These are phyloP conservation scores for Nyctereutes procyonoides DNA, from an alignment of 2,113 vertebrate species.

Conservation along the genomic window DNA sequence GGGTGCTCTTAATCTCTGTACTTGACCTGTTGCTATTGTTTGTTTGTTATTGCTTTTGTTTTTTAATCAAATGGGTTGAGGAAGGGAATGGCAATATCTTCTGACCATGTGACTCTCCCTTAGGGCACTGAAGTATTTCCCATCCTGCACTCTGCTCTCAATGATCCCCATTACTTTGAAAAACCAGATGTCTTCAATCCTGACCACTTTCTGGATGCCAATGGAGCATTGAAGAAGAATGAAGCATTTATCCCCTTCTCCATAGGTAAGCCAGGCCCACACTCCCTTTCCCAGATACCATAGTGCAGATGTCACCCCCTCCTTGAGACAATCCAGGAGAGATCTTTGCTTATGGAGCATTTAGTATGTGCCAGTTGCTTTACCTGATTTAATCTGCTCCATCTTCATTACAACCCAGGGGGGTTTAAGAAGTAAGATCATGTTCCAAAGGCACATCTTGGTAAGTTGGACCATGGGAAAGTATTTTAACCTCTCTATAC, in stretches of 20 bases:
- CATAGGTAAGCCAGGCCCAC: conserved; percentile 24
- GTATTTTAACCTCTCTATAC: neutral
- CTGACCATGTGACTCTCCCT: neutral
- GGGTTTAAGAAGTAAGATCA: neutral
- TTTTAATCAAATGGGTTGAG: neutral
- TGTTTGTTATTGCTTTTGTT: neutral
- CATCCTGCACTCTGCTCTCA: conserved; percentile 75
- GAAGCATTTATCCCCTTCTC: conserved; percentile 84
- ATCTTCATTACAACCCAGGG: fast-evolving
- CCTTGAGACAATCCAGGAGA: neutral
- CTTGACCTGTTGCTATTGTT: neutral
- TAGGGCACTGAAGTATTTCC: conserved; percentile 79
- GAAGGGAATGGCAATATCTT: neutral
- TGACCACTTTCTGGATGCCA: conserved; percentile 80
- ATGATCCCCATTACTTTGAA: conserved; percentile 74
- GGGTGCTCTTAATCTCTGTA: neutral
- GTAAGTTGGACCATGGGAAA: neutral
- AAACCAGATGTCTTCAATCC: conserved; percentile 80
- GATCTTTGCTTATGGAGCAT: neutral
- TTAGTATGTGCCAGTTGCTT: neutral
- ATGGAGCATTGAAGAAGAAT: conserved; percentile 75
- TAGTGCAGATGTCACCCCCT: neutral
- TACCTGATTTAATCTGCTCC: no score
- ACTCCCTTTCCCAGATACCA: neutral
- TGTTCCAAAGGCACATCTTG: neutral